phyloP scores from a whole-genome alignment of 2,113 vertebrate species.

The Microtus montanus region DNA sequence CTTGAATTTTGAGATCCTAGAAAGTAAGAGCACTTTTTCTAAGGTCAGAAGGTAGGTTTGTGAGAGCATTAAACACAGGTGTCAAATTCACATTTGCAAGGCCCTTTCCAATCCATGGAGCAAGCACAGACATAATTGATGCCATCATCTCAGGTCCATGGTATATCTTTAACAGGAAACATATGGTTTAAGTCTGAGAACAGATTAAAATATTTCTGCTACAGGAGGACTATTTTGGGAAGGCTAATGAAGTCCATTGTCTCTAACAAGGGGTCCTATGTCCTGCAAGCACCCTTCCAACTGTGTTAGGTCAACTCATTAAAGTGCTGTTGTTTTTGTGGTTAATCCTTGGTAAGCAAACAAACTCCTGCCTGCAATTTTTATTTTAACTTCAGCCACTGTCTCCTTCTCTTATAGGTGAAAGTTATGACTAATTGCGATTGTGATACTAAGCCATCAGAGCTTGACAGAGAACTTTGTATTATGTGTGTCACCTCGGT shows the following conservation, averaged over 20 bases:
- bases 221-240: neutral
- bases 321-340: neutral
- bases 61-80: neutral
- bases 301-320: neutral
- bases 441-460: conserved; percentile 41
- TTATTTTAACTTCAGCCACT: neutral
- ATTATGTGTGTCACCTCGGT: conserved; percentile 89
- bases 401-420: conserved; percentile 82
- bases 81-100: neutral
- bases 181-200: neutral
- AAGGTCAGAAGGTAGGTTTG: neutral
- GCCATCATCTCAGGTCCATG: neutral
- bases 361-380: neutral
- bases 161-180: neutral
- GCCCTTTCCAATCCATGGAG: neutral
- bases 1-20: neutral
- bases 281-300: neutral
- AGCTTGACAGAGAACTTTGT: conserved; percentile 72
- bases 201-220: neutral
- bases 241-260: neutral
- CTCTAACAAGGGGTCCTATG: neutral
- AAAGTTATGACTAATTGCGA: conserved; percentile 62
- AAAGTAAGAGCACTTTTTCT: neutral
- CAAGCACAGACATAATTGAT: neutral
- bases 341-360: neutral